Evolutionary conservation across 2,888 invertebrate species (phyloP).

Genomic region (Gortyna flavago): DNA sequence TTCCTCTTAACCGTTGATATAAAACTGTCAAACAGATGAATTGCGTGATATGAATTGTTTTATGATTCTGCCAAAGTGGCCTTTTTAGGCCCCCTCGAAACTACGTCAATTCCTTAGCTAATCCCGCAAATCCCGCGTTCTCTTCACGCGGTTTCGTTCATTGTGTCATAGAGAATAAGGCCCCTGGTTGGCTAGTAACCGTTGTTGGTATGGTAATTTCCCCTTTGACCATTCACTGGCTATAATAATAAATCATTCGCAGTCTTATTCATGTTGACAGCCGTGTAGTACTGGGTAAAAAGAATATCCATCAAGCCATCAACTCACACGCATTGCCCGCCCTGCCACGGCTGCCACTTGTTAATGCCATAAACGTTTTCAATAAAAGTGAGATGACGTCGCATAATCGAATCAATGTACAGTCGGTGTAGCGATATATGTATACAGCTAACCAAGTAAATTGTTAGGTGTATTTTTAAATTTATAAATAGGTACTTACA

Average conservation of each 20-base stretch:
- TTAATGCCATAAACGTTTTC: slow-evolving; percentile 50
- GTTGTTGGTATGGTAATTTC: neutral
- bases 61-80: no score
- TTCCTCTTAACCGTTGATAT: no score
- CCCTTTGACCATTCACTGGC: neutral
- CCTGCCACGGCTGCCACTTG: slow-evolving; percentile 1
- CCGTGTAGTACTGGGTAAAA: slow-evolving; percentile 3
- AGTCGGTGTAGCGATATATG: neutral
- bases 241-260: slow-evolving; percentile 10
- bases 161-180: no score
- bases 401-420: slow-evolving; percentile 2
- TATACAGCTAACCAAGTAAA: neutral
- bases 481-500: neutral
- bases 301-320: slow-evolving; percentile 41
- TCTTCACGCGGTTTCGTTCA: no score
- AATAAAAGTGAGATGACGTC: slow-evolving; percentile 42
- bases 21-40: no score
- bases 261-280: slow-evolving; percentile 33
- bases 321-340: slow-evolving; percentile 21
- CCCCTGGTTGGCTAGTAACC: neutral
- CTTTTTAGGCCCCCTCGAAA: no score
- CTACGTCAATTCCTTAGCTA: no score
- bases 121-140: no score
- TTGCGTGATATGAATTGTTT: no score
- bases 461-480: neutral